phyloP scores from a whole-genome alignment of 2,113 vertebrate species.

The Athene noctua region DNA sequence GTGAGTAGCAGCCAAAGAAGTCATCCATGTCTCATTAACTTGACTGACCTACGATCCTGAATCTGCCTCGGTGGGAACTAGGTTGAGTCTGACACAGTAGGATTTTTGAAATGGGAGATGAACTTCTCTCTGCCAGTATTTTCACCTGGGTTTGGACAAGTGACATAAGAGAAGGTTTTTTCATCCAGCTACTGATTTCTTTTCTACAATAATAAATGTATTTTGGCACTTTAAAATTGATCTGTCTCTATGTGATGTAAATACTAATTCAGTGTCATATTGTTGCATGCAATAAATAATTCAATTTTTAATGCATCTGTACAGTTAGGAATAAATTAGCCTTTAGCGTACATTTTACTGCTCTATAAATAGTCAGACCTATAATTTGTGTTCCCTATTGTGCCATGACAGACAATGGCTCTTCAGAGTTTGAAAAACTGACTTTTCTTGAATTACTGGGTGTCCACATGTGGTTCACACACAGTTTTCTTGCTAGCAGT shows the following conservation, averaged over 20 bases:
- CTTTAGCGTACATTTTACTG: not conserved
- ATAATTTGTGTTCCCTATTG: not conserved
- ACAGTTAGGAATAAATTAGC: not conserved
- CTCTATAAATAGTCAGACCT: not conserved
- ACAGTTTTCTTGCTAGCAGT: not conserved
- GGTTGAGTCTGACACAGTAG: not conserved
- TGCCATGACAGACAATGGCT: not conserved
- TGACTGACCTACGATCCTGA: not conserved
- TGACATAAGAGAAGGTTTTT: accelerated
- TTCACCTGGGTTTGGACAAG: not conserved
- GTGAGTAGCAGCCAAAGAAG: not conserved
- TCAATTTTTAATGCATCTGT: not conserved
- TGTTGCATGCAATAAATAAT: not conserved
- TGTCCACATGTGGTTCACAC: not conserved
- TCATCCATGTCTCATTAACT: not conserved
- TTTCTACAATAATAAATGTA: not conserved
- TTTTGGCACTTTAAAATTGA: not conserved
- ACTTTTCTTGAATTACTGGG: not conserved
- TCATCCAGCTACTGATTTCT: not conserved
- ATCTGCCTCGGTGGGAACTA: not conserved
- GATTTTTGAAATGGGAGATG: not conserved
- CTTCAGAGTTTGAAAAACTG: not conserved
- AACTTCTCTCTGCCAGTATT: not conserved
- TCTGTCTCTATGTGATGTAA: not conserved
- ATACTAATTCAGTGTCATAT: not conserved